phyloP scores from a whole-genome alignment of 2,113 vertebrate genomes.

The Orthochromis indermauri region DNA sequence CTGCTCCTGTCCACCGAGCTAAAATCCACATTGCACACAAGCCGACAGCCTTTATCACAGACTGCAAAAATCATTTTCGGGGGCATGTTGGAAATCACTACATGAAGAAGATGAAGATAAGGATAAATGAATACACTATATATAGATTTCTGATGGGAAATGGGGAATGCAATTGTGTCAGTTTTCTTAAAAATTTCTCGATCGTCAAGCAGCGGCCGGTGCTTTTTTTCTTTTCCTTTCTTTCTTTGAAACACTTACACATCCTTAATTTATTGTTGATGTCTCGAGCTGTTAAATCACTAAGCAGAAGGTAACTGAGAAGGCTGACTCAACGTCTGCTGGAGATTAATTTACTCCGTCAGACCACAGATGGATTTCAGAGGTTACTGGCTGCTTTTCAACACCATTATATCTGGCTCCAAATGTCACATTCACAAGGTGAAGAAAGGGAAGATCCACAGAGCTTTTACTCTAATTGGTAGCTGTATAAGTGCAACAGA shows the following conservation, averaged over 20 bases:
- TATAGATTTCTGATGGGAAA: neutral
- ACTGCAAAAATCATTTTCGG: neutral
- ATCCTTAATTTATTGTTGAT: neutral
- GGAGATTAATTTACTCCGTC: neutral
- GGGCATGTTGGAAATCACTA: neutral
- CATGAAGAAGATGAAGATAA: neutral
- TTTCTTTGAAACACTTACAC: neutral
- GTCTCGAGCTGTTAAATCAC: neutral
- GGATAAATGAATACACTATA: neutral
- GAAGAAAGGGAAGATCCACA: constrained; percentile 15
- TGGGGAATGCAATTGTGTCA: neutral
- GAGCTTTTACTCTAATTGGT: constrained; percentile 56
- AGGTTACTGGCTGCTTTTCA: constrained; percentile 42
- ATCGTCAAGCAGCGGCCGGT: neutral
- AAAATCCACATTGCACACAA: neutral
- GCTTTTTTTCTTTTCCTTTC: neutral
- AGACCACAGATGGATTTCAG: constrained; percentile 7
- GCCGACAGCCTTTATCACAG: neutral
- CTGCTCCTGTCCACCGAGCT: neutral
- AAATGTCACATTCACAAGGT: constrained; percentile 46
- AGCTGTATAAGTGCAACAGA: constrained; percentile 3
- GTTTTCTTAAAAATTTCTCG: neutral
- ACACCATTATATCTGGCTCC: neutral
- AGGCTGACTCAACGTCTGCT: neutral
- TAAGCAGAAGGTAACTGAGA: neutral